These are phyloP conservation scores for Glyptemys insculpta DNA, from an alignment of 2,797 vertebrate genomes.

Conservation along the genomic window DNA sequence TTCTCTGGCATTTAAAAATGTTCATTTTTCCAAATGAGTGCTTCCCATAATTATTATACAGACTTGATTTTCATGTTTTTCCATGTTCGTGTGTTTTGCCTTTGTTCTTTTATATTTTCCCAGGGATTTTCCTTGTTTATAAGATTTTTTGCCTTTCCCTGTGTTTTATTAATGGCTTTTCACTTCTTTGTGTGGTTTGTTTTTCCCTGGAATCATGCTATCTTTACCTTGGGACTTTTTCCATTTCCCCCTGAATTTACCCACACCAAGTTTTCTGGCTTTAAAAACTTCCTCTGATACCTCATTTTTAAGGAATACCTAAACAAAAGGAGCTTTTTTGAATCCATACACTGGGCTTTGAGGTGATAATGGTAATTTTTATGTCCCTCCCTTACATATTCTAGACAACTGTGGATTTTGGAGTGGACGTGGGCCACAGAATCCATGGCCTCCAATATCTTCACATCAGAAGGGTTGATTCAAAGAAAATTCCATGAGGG, in stretches of 20 bases:
- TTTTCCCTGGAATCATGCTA: not conserved
- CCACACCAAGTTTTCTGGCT: not conserved
- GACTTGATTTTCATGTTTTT: constrained; percentile 39
- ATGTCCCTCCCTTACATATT: fast-evolving
- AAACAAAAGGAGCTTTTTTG: not conserved
- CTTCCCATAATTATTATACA: constrained; percentile 4
- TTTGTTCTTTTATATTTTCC: constrained; percentile 17
- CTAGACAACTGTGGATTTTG: fast-evolving
- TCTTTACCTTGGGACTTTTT: not conserved
- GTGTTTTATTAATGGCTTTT: not conserved
- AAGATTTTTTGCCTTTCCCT: not conserved
- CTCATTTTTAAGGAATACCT: not conserved
- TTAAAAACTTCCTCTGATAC: not conserved
- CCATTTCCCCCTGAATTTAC: not conserved
- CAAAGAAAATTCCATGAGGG: not conserved
- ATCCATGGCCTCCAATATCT: fast-evolving
- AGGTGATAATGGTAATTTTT: not conserved
- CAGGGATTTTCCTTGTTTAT: not conserved
- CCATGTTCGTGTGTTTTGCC: not conserved
- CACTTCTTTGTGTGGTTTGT: not conserved
- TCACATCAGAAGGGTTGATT: not conserved
- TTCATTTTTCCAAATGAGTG: constrained; percentile 35
- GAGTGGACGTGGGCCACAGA: not conserved
- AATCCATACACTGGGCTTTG: not conserved
- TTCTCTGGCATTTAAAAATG: constrained; percentile 32